phyloP scores from a whole-genome alignment of 2,113 vertebrate genomes.

The Pogonocichla stellata region DNA sequence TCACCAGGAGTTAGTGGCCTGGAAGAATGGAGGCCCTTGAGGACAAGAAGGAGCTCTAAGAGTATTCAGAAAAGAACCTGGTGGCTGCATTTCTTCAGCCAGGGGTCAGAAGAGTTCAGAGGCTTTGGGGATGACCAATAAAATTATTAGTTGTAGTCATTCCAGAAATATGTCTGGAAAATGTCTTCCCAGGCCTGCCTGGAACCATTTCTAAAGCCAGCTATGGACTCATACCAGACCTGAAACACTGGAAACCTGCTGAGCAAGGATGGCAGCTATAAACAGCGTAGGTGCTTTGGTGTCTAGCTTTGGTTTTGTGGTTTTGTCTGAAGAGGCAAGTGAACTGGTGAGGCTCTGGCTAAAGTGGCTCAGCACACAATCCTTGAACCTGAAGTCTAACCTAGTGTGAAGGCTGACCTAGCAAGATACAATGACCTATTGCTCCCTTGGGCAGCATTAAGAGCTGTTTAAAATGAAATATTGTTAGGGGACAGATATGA shows the following conservation, averaged over 20 bases:
- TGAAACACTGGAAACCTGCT: conserved; percentile 37
- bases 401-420: background rate
- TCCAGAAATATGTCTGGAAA: conserved; percentile 10
- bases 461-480: background rate
- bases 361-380: background rate
- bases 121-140: background rate
- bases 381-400: background rate
- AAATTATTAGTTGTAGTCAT: background rate
- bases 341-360: background rate
- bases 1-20: background rate
- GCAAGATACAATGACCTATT: background rate
- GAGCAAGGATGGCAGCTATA: background rate
- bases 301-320: background rate
- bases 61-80: background rate
- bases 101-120: background rate
- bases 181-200: background rate
- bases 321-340: background rate
- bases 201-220: background rate
- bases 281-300: background rate
- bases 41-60: background rate
- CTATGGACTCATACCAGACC: background rate
- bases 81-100: background rate
- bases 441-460: background rate
- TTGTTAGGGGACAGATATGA: background rate
- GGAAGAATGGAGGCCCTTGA: background rate